Percentiles rank a stretch among this genome's conserved stretches.
phyloP scores from a whole-genome alignment of 1,140 invertebrate genomes.

The Orussus abietinus region DNA sequence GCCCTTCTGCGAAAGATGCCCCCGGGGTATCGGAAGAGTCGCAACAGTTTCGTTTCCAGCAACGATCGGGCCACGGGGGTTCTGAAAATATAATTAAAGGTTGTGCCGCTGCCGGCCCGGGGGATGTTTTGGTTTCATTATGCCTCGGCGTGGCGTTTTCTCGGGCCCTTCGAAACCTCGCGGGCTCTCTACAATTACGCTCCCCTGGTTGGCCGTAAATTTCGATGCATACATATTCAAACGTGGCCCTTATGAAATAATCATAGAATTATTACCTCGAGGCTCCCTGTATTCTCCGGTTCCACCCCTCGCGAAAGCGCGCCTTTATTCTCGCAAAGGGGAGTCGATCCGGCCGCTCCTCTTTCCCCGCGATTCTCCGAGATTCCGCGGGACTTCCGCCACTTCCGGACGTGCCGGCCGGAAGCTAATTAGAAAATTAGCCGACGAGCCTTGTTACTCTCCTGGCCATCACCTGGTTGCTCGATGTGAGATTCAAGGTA shows the following conservation, averaged over 20 bases:
- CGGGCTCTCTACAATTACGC: slow-evolving; percentile 41
- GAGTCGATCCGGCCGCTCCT: too few relatives aligned
- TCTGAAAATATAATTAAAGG: slow-evolving; percentile 37
- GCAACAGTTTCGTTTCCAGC: slow-evolving; percentile 22
- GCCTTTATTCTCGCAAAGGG: slow-evolving; percentile 1
- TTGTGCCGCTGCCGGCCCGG: slow-evolving; percentile 29
- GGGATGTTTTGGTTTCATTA: slow-evolving; percentile 51
- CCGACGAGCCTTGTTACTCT: too few relatives aligned
- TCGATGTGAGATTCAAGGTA: too few relatives aligned
- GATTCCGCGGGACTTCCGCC: too few relatives aligned
- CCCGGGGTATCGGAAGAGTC: too few relatives aligned
- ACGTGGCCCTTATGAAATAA: slow-evolving; percentile 45
- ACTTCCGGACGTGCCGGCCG: too few relatives aligned
- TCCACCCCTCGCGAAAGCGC: slow-evolving; percentile 25
- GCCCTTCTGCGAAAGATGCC: too few relatives aligned
- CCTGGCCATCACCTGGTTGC: too few relatives aligned
- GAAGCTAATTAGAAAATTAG: too few relatives aligned
- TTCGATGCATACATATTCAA: slow-evolving; percentile 50
- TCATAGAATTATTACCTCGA: slow-evolving; percentile 47
- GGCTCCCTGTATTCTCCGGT: slow-evolving; percentile 30
- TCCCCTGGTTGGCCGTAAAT: slow-evolving; percentile 43
- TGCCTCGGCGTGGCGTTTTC: slow-evolving; percentile 21
- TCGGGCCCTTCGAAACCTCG: slow-evolving; percentile 27
- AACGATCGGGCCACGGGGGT: slow-evolving; percentile 12
- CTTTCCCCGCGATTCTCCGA: too few relatives aligned